Conservation (phyloP, 2,888 invertebrate genomes). For the Andricus curvator region DNA sequence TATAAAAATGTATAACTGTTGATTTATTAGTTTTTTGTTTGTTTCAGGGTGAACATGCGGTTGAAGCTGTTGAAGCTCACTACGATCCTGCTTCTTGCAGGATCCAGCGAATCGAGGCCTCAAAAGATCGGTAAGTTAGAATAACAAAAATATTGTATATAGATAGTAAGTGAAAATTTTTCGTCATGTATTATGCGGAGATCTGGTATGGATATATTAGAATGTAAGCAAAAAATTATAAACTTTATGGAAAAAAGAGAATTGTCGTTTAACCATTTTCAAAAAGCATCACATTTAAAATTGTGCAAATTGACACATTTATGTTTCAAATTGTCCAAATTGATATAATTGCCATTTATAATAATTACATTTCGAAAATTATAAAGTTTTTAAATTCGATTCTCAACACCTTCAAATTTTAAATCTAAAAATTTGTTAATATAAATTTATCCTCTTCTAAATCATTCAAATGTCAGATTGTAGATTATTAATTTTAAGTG, state of each 20-base stretch:
- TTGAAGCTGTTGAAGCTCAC: constrained; percentile 65
- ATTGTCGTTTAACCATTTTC: too few relatives aligned
- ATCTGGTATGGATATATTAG: too few relatives aligned
- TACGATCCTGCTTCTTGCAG: constrained; percentile 68
- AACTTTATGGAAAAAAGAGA: too few relatives aligned
- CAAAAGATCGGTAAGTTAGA: constrained; percentile 68
- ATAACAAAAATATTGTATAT: neutral
- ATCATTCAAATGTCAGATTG: too few relatives aligned
- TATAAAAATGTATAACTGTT: neutral
- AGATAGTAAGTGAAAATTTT: too few relatives aligned
- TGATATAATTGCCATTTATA: neutral
- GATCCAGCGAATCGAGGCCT: constrained; percentile 69
- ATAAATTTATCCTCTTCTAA: too few relatives aligned
- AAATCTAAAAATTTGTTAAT: too few relatives aligned
- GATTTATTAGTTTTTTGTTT: constrained; percentile 48
- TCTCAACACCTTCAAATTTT: too few relatives aligned
- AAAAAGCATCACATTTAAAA: neutral
- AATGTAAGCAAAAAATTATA: too few relatives aligned
- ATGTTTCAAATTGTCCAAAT: neutral
- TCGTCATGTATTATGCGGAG: too few relatives aligned
- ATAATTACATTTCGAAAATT: neutral
- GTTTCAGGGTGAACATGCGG: constrained; percentile 74
- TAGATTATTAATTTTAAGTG: too few relatives aligned
- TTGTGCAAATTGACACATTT: neutral
- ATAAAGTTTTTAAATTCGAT: too few relatives aligned